Evolutionary conservation across 2,113 vertebrate genomes (phyloP).

Genomic region (Amphilophus citrinellus): DNA sequence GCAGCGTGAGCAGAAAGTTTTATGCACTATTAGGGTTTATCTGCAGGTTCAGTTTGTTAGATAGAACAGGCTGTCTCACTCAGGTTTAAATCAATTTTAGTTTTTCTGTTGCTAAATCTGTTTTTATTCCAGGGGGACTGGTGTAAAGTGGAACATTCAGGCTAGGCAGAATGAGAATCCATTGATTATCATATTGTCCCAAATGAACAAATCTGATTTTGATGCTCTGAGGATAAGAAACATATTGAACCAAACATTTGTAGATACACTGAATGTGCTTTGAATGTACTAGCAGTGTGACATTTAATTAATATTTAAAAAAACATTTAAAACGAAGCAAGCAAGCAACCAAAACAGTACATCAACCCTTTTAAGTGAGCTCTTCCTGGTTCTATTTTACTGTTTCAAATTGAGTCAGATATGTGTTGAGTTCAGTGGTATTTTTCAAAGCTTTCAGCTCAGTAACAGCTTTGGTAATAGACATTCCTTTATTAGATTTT

Average conservation of each 20-base stretch:
- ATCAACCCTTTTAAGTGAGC: background rate
- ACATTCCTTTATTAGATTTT: background rate
- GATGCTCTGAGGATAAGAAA: conserved; percentile 3
- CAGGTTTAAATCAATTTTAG: background rate
- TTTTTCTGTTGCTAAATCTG: conserved; percentile 4
- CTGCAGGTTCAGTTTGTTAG: conserved; percentile 17
- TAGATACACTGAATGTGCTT: background rate
- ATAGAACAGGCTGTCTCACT: background rate
- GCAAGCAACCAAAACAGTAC: background rate
- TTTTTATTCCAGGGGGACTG: background rate
- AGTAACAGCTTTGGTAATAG: conserved; percentile 1
- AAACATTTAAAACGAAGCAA: no score
- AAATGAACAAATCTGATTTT: background rate
- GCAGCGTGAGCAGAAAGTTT: conserved; percentile 32
- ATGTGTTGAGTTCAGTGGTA: background rate
- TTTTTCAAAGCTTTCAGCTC: background rate
- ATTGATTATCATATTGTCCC: conserved; percentile 13
- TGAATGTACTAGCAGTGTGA: background rate
- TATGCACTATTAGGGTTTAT: conserved; percentile 17
- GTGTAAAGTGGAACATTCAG: background rate
- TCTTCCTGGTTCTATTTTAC: background rate
- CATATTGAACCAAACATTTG: background rate
- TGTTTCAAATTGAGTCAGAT: background rate
- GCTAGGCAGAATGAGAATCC: background rate
- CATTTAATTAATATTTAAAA: background rate